Conservation (phyloP, 2,888 invertebrate genomes). For the Patella depressa region DNA sequence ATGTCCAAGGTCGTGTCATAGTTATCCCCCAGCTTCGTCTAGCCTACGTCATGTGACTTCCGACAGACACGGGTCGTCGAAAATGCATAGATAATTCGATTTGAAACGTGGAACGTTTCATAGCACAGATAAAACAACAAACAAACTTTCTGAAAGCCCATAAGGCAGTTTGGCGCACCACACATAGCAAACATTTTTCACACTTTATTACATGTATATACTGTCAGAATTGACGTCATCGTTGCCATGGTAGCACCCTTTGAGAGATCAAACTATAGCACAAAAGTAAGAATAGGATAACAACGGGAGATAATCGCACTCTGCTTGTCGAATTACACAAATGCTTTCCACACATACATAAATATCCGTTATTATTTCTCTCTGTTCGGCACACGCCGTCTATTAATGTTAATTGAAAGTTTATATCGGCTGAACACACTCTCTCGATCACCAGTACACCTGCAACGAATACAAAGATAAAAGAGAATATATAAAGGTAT, state of each 20-base stretch:
- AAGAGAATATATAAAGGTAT: constrained; percentile 3
- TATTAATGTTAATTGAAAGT: constrained; percentile 61
- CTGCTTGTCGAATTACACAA: constrained; percentile 51
- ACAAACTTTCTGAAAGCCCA: constrained; percentile 7
- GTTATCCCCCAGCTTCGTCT: too few species aligned
- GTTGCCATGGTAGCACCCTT: constrained; percentile 24
- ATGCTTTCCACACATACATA: constrained; percentile 66
- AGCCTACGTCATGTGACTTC: too few species aligned
- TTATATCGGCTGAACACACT: constrained; percentile 56
- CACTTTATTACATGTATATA: too few species aligned
- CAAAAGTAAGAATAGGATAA: constrained; percentile 19
- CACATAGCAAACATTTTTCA: background rate
- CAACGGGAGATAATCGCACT: background rate
- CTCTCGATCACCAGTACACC: constrained; percentile 58
- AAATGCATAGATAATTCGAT: constrained; percentile 8
- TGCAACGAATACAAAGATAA: constrained; percentile 31
- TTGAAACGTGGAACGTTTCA: background rate
- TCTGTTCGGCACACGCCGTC: constrained; percentile 65
- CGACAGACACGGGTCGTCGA: too few species aligned
- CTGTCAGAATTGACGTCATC: constrained; percentile 19
- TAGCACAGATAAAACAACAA: background rate
- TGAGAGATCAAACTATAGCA: constrained; percentile 24
- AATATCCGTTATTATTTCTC: constrained; percentile 62
- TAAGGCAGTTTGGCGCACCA: constrained; percentile 10
- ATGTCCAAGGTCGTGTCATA: too few species aligned